A percentile compares a stretch with the other conserved stretches of the same genome.
Evolutionary conservation across 2,113 vertebrate genomes (phyloP).

Genomic region (Dinomys branickii): DNA sequence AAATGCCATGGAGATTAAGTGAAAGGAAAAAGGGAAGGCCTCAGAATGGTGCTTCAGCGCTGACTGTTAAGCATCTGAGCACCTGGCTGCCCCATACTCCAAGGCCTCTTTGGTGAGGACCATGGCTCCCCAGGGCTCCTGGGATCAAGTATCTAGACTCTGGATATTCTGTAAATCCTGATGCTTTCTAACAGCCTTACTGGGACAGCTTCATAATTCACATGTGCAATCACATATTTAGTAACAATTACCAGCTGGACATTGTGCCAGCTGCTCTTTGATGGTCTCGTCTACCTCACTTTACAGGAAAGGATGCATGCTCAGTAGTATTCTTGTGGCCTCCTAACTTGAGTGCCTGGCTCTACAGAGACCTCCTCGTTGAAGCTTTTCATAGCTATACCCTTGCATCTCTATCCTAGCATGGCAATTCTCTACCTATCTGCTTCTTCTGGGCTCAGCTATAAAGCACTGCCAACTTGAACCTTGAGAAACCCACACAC

Average conservation of each 20-base stretch:
- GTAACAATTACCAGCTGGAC: not conserved
- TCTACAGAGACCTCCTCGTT: not conserved
- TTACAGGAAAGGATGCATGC: not conserved
- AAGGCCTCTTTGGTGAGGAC: not conserved
- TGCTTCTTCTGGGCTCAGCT: not conserved
- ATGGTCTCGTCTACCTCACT: not conserved
- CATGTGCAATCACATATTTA: not conserved
- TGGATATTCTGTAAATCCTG: not conserved
- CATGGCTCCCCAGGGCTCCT: not conserved
- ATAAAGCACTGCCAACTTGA: not conserved
- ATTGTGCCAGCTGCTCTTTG: not conserved
- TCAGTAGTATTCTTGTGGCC: not conserved
- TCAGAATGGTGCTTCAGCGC: not conserved
- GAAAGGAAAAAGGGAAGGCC: not conserved
- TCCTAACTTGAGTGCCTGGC: not conserved
- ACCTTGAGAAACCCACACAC: not conserved
- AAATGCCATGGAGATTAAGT: not conserved
- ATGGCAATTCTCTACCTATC: not conserved
- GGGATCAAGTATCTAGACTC: not conserved
- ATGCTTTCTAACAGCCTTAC: slow-evolving; percentile 19
- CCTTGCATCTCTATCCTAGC: not conserved
- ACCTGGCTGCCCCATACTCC: not conserved
- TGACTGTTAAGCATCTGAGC: not conserved
- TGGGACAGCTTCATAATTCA: not conserved
- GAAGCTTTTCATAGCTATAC: not conserved